Evolutionary conservation across 2,113 vertebrate species (phyloP), one percentile per base, ranked within the genome.

Genomic region (Oryzias javanicus): DNA sequence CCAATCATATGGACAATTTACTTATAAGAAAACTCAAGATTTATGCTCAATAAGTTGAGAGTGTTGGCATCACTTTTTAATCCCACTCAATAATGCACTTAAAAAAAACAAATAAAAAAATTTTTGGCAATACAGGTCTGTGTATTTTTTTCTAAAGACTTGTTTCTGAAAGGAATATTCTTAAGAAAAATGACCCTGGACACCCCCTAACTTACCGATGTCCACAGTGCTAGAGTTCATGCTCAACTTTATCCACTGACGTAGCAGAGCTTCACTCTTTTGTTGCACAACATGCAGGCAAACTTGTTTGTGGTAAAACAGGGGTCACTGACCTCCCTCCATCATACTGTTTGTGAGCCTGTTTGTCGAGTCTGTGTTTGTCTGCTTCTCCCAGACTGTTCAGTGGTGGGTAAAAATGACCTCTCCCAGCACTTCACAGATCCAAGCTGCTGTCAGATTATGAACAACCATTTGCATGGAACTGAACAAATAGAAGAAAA

Each of bases 381-480:
- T 63, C 59, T 5, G 14, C 69, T 60, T 68, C 64, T 76, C 49
- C 25, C 14, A 65, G 60, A 79, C 74, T 63, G 63, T 63, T 19
- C 57, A 25, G 22, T 66, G 59, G 62, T 70, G 72, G 55, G 60
- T 49, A 49, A 42, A 67, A 60, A 66, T 66, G 76, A 82, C 80
- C 86, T 60, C 65, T 70, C 63, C 58, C 57, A 82, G 69, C 44
- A 55, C 64, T 78, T 74, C 72, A 64, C 51, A 68, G 69, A 70
- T 64, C 72, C 55, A 67, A 64, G 35, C 70, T 54, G 60, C 54
- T 75, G 55, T 72, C 55, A 40, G 60, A 74, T 83, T 60, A 81
- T 61, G 29, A 62, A 60, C 69, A 61, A 72, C 25, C 84, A 80
- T 81, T 77, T 65, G 55, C 77, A 73, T 70, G 50, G 56, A 79